Conservation (phyloP, 2,888 invertebrate genomes). For the Saturnia japonica region DNA sequence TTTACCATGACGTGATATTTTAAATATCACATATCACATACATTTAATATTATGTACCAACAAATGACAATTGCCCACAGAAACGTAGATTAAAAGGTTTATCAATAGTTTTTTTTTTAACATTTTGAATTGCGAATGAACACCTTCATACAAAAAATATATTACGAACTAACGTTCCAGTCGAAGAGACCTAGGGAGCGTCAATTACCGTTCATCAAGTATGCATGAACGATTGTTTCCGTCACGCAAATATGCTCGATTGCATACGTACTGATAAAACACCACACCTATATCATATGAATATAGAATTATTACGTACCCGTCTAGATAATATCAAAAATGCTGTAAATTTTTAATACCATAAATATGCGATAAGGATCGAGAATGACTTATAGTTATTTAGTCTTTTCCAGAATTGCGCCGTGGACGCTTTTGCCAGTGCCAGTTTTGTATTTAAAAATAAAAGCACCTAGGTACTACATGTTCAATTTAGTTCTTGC, state of each 20-base stretch:
- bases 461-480: not conserved
- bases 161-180: not conserved
- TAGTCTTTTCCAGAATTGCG: not conserved
- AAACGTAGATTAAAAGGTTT: too few relatives aligned
- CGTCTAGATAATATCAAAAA: not conserved
- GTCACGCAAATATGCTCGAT: slow-evolving; percentile 34
- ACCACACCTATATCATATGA: slow-evolving; percentile 23
- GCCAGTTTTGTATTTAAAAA: not conserved
- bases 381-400: not conserved
- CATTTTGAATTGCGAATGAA: not conserved
- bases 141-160: not conserved
- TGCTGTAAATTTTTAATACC: not conserved
- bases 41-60: not conserved
- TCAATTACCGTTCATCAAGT: slow-evolving; percentile 56
- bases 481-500: not conserved
- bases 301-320: not conserved
- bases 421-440: not conserved
- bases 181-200: slow-evolving; percentile 40
- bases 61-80: not conserved
- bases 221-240: slow-evolving; percentile 62
- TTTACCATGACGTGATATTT: too few relatives aligned
- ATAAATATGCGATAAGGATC: not conserved
- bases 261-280: slow-evolving; percentile 37
- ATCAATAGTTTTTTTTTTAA: too few relatives aligned
- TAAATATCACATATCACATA: too few relatives aligned